Conservation (phyloP, 2,888 invertebrate genomes). For the Conus canariensis region DNA sequence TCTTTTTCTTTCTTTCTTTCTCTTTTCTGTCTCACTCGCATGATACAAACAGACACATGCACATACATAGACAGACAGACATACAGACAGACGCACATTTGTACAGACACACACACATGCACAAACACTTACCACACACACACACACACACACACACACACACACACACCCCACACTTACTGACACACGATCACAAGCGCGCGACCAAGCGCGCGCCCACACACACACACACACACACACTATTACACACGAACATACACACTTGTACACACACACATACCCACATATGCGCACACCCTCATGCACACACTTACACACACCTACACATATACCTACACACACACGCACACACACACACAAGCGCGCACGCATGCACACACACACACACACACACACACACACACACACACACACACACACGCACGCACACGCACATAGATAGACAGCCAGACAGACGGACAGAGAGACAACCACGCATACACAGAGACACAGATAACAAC, state of each 20-base stretch:
- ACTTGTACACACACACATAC: neutral
- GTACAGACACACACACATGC: neutral
- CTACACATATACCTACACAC: neutral
- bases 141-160: neutral
- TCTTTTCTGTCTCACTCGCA: neutral
- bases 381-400: slow-evolving; percentile 9
- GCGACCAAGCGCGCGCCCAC: neutral
- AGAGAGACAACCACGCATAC: neutral
- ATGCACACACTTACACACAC: neutral
- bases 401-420: neutral
- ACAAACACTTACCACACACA: slow-evolving; percentile 9
- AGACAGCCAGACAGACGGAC: neutral
- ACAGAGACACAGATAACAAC: neutral
- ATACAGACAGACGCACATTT: neutral
- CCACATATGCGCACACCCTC: neutral
- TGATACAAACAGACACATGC: neutral
- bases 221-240: neutral
- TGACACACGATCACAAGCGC: neutral
- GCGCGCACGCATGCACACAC: neutral
- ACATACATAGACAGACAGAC: neutral
- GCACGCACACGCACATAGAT: neutral
- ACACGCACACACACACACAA: neutral
- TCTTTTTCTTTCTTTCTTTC: neutral
- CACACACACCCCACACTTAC: neutral
- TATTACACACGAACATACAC: neutral